phyloP scores from a whole-genome alignment of 2,797 vertebrate species.

The Vipera latastei region DNA sequence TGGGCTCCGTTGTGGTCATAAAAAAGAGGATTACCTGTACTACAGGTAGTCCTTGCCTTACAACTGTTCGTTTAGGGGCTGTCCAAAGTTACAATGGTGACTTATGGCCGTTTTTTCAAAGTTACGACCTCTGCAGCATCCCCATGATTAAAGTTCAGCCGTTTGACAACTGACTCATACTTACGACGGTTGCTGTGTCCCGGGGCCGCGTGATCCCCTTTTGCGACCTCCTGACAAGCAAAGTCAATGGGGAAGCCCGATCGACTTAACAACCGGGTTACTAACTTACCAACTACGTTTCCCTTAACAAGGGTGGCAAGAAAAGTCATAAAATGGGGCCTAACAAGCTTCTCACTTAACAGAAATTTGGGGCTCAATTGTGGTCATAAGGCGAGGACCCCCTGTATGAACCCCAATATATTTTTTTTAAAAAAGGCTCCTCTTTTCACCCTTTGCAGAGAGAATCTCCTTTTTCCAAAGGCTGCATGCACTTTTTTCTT shows the following conservation, averaged over 20 bases:
- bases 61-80: neutral
- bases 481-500: neutral
- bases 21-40: too few species aligned
- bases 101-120: neutral
- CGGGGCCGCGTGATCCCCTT: neutral
- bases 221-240: neutral
- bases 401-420: neutral
- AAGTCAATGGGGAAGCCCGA: neutral
- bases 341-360: neutral
- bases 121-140: neutral
- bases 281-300: neutral
- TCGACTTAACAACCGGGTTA: neutral
- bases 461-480: neutral
- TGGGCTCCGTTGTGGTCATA: too few species aligned
- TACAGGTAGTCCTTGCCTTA: neutral
- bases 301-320: neutral
- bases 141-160: neutral
- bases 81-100: neutral
- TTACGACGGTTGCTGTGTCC: neutral
- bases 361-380: neutral
- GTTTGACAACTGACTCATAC: neutral
- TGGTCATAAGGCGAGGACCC: neutral
- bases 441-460: neutral
- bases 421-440: too few species aligned
- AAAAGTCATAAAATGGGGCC: neutral